A percentile compares a stretch with the other conserved stretches of the same genome.
These are phyloP conservation scores for Hydraecia micacea DNA, from an alignment of 2,888 invertebrate species.

Conservation along the genomic window DNA sequence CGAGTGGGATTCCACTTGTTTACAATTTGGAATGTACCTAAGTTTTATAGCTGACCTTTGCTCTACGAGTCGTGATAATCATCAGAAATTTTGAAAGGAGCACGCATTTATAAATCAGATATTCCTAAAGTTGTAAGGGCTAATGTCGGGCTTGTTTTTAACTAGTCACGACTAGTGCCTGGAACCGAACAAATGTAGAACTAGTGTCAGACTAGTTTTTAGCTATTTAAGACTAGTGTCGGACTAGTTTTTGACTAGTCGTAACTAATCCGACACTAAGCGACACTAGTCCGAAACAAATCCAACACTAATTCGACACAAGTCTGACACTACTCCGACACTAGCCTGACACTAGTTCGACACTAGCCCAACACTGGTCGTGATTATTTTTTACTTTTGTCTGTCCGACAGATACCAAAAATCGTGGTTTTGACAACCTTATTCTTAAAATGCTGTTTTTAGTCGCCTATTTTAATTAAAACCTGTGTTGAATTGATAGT, in stretches of 20 bases:
- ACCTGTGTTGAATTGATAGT: background rate
- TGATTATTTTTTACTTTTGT: background rate
- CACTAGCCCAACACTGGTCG: too few species aligned
- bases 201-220: background rate
- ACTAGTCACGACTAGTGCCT: background rate
- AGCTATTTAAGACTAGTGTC: background rate
- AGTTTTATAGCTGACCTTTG: constrained; percentile 44
- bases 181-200: too few species aligned
- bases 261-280: background rate
- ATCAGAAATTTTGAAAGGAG: constrained; percentile 1
- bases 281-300: background rate
- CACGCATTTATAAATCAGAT: background rate
- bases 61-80: constrained; percentile 6
- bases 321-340: background rate
- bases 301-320: background rate
- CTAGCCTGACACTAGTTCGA: too few species aligned
- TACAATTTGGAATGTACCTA: constrained; percentile 33
- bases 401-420: background rate
- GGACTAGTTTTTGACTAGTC: background rate
- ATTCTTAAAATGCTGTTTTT: background rate
- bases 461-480: background rate
- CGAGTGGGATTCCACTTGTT: constrained; percentile 47
- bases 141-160: background rate
- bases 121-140: background rate
- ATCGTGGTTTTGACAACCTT: background rate